Evolutionary conservation across 2,797 vertebrate species (phyloP), one percentile per base, ranked within the genome.

Genomic region (Halcyon chelicuti): DNA sequence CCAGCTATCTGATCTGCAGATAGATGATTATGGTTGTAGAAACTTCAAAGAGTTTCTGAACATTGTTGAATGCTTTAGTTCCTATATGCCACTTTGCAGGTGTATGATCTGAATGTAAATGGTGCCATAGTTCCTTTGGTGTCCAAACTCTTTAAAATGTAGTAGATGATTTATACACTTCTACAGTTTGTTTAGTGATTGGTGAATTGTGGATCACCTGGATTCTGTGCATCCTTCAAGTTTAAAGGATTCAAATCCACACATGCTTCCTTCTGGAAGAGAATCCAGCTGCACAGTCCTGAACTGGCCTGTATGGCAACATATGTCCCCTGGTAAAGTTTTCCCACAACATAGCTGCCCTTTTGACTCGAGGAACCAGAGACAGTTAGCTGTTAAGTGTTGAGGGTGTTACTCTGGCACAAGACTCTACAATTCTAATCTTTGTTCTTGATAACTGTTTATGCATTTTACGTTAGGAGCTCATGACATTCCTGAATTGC

Each of bases 151-250:
- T 52, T 71, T 20, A 54, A 58, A 88, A 66, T 40, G 20, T 8
- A 8, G 10, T 62, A 31, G 47, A 23, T 55, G 4, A 84, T 72
- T 76, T 35, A 39, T 60, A 20, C 37, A 4, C 26, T 89, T 78
- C 19, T 70, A n/a, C 5, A 21, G 7, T 82, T 92, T 68, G 12
- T 42, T 92, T 55, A 35, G 22, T 42, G 71, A 15, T 14, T 39
- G 16, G 33, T 58, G 51, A 52, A 47, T 58, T 46, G 60, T 26
- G 31, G 22, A 28, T 21, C 44, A 44, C 52, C 33, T 74, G 68
- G 49, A 71, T 91, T 95, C 79, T 67, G 22, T 49, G 17, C 68
- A 57, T 80, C 65, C 57, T 74, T 86, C 39, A 51, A 33, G 15
- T 74, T 55, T 2, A 16, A 55, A 37, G 23, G 14, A 29, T 74